Evolutionary conservation across 1,140 invertebrate genomes (phyloP).

Genomic region (Hycleus cichorii): DNA sequence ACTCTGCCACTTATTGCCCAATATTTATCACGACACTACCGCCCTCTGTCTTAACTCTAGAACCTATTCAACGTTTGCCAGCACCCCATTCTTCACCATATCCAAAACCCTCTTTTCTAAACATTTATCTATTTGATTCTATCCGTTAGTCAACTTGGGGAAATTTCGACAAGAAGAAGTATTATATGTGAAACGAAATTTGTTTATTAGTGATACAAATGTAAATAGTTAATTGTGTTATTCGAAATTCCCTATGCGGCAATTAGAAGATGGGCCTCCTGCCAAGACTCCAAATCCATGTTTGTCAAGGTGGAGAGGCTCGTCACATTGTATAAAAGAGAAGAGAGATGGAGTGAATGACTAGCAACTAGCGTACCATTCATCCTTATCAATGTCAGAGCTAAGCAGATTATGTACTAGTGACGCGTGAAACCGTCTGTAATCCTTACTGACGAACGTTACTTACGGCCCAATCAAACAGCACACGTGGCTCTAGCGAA

Average conservation of each 20-base stretch:
- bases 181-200: too few relatives aligned
- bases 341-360: slow-evolving; percentile 1
- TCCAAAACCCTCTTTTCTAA: slow-evolving; percentile 1
- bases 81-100: slow-evolving; percentile 20
- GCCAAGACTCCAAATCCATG: too few relatives aligned
- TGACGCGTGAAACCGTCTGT: slow-evolving; percentile 42
- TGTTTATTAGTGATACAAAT: too few relatives aligned
- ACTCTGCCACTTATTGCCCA: slow-evolving; percentile 29
- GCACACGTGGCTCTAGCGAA: slow-evolving; percentile 30
- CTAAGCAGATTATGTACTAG: slow-evolving; percentile 42
- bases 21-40: slow-evolving; percentile 28
- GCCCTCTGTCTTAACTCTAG: background rate
- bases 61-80: slow-evolving; percentile 18
- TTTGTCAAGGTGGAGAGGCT: too few relatives aligned
- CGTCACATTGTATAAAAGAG: too few relatives aligned
- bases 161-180: too few relatives aligned
- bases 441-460: slow-evolving; percentile 38
- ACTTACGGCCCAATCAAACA: slow-evolving; percentile 38
- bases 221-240: too few relatives aligned
- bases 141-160: too few relatives aligned
- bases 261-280: too few relatives aligned
- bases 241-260: too few relatives aligned
- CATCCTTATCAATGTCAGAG: slow-evolving; percentile 40
- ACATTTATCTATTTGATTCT: slow-evolving; percentile 1
- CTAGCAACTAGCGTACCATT: slow-evolving; percentile 30